Evolutionary conservation across 2,113 vertebrate genomes (phyloP), one percentile per base, ranked within the genome.

Genomic region (Percina caprodes): DNA sequence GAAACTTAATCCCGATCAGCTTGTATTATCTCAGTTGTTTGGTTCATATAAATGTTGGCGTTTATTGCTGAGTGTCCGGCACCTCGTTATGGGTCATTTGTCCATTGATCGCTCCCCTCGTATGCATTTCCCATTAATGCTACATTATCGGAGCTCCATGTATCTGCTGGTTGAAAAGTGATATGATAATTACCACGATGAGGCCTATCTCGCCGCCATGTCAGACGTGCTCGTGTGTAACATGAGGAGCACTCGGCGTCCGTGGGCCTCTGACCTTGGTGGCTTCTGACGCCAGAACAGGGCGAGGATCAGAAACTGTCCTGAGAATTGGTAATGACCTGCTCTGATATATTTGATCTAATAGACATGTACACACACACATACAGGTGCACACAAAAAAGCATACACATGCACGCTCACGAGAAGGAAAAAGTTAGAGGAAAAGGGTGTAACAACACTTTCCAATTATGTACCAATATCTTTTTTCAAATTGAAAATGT

Each of bases 81-180:
- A n/a, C 58, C 79, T 80, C 82, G 26, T 89, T 83, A 61, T 18
- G 70, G 85, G 55, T 93, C 87, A 74, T 87, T 91, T 81, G 74
- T 83, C 68, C 90, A 93, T 93, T 51, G 91, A 93, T 92, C 77
- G 66, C 48, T 26, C 45, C 19, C 67, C 83, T 80, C 83, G 74
- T 90, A 79, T 88, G 87, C 78, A 68, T 90, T 93, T 94, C 89
- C 92, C 92, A 94, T 93, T 93, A 93, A 89, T 85, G 92, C 83
- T 56, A 19, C 90, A 86, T 91, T 91, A 92, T 88, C 90, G 84
- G 88, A 76, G 84, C 89, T 76, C 76, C 74, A 56, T 92, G 82
- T 88, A 92, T 92, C 92, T 86, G 88, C 89, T 13, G 86, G 83
- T 65, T 80, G 94, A 92, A 95, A 95, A 83, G 85, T 61, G 90